These are phyloP conservation scores for Urocitellus parryii DNA, from an alignment of 2,113 vertebrate genomes.

Conservation along the genomic window DNA sequence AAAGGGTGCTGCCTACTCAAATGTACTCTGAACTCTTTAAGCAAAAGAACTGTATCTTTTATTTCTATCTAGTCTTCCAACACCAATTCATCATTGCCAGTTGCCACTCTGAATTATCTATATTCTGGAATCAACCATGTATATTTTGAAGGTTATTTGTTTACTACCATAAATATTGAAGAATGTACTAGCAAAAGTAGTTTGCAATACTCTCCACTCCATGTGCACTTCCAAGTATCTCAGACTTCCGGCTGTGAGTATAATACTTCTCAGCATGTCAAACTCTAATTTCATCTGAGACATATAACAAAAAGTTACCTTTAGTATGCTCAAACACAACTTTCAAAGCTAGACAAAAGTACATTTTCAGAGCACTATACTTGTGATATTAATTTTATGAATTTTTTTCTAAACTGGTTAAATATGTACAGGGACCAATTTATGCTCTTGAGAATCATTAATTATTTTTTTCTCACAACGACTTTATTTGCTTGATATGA, in stretches of 20 bases:
- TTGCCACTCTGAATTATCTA: not conserved
- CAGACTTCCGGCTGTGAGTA: not conserved
- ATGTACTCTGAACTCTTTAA: not conserved
- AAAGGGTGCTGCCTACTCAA: not conserved
- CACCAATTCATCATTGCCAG: not conserved
- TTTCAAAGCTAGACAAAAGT: not conserved
- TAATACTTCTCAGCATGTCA: constrained; percentile 6
- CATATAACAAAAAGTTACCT: not conserved
- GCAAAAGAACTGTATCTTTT: not conserved
- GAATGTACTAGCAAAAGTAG: not conserved
- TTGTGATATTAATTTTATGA: not conserved
- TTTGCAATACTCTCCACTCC: not conserved
- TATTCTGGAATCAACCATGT: not conserved
- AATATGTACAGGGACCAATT: not conserved
- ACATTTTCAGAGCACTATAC: not conserved
- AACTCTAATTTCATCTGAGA: constrained; percentile 9
- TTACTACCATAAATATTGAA: constrained; percentile 51
- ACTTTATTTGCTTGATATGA: not conserved
- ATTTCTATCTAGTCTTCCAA: not conserved
- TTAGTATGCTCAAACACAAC: not conserved
- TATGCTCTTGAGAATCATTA: not conserved
- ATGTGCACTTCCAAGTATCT: not conserved
- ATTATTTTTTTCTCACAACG: not conserved
- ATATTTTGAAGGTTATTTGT: not conserved
- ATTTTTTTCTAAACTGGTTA: not conserved